Percentiles rank a stretch among this genome's conserved stretches.
Conservation (phyloP, 1,140 invertebrate species). For the Saccostrea echinata region DNA sequence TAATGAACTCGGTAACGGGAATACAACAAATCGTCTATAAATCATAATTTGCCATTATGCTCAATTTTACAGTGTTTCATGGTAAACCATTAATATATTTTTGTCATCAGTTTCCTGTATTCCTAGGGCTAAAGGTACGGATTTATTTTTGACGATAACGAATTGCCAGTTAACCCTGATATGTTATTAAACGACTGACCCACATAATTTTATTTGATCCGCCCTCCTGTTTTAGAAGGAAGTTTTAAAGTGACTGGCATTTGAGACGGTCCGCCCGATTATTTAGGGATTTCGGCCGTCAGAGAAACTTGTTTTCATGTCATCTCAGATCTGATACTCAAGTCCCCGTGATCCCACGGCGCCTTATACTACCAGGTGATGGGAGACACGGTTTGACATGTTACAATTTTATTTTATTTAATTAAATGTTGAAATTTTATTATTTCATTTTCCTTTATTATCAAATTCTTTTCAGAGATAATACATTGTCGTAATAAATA, state of each 20-base stretch:
- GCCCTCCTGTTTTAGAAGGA: not conserved
- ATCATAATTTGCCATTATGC: not conserved
- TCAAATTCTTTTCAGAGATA: not conserved
- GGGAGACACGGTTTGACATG: not conserved
- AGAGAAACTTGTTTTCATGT: not conserved
- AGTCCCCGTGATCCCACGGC: not conserved
- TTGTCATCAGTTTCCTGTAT: not conserved
- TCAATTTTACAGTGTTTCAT: not conserved
- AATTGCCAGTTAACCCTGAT: not conserved
- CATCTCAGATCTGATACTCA: not conserved
- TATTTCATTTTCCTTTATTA: not conserved
- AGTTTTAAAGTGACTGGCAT: not conserved
- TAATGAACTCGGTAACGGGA: not conserved
- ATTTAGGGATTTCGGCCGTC: not conserved
- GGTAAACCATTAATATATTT: not conserved
- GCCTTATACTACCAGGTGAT: not conserved
- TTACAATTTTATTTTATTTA: not conserved
- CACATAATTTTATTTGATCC: not conserved
- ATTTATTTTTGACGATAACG: not conserved
- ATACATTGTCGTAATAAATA: not conserved
- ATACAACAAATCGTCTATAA: not conserved
- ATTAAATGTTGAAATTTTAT: not conserved
- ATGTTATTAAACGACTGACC: not conserved
- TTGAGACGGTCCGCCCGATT: not conserved
- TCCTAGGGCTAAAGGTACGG: not conserved